Conservation (phyloP, 2,113 vertebrate species). For the Psammodynastes pulverulentus region DNA sequence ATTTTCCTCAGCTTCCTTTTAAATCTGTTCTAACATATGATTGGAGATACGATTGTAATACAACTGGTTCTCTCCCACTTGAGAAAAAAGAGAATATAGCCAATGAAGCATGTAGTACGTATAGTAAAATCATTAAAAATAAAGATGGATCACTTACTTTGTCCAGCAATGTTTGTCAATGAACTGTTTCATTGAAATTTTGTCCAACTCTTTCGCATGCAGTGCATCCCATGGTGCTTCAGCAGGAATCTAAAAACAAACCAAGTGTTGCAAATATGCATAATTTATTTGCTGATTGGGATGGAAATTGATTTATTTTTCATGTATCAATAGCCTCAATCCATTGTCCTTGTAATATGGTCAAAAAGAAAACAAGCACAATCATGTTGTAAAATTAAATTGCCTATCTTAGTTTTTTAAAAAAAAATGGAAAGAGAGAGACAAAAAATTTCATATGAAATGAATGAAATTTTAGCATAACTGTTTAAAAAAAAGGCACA, state of each 20-base stretch:
- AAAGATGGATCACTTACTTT: conserved; percentile 58
- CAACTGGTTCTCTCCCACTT: background rate
- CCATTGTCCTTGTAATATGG: background rate
- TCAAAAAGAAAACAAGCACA: background rate
- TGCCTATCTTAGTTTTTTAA: background rate
- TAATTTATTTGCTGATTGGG: background rate
- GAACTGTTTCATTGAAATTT: conserved; percentile 77
- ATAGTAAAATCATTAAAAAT: conserved; percentile 13
- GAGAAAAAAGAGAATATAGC: background rate
- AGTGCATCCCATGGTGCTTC: conserved; percentile 77
- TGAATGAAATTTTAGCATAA: background rate
- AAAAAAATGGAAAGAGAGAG: background rate
- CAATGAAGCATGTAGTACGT: background rate
- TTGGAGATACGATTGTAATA: background rate
- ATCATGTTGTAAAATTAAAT: background rate
- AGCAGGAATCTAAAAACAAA: conserved; percentile 70
- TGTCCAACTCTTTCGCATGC: conserved; percentile 77
- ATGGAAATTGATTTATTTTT: background rate
- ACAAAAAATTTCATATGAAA: background rate
- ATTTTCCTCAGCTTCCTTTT: background rate
- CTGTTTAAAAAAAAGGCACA: background rate
- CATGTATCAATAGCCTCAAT: background rate
- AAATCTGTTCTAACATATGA: background rate
- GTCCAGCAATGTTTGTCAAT: conserved; percentile 80
- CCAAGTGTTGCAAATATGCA: background rate